Conservation (phyloP, 1,140 invertebrate genomes). For the Drosophila serrata region DNA sequence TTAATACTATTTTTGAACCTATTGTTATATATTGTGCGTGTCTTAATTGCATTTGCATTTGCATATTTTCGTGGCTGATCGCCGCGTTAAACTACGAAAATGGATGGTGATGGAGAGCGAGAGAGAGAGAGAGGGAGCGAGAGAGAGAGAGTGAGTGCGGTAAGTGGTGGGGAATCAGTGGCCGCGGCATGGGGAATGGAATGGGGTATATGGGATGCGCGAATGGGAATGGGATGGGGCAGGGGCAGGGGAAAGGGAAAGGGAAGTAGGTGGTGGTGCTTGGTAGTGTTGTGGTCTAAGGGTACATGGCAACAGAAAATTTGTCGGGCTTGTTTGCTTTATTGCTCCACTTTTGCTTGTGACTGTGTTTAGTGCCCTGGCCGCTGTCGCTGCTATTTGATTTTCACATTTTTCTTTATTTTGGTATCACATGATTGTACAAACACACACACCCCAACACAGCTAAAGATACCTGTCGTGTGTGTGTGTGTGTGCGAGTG, state of each 20-base stretch:
- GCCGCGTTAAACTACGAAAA: conserved; percentile 17
- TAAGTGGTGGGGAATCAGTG: conserved; percentile 13
- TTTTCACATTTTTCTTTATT: conserved; percentile 84
- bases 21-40: conserved; percentile 52
- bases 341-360: conserved; percentile 82
- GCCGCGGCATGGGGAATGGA: background rate
- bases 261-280: conserved; percentile 9
- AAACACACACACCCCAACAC: conserved; percentile 58
- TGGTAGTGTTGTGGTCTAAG: conserved; percentile 24
- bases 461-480: conserved; percentile 1
- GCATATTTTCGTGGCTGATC: conserved; percentile 50
- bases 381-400: conserved; percentile 73
- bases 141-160: conserved; percentile 5
- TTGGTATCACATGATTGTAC: conserved; percentile 82
- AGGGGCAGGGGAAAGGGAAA: background rate
- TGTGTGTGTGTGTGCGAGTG: conserved; percentile 6
- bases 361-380: conserved; percentile 79
- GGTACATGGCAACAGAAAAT: conserved; percentile 63
- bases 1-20: too few species aligned
- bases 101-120: conserved; percentile 13
- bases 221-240: conserved; percentile 1
- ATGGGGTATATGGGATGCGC: conserved; percentile 3
- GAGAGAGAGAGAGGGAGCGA: conserved; percentile 13
- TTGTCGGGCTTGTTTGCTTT: conserved; percentile 71
- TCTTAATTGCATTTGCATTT: conserved; percentile 50